These are phyloP conservation scores for Fundulus diaphanus DNA, from an alignment of 2,797 vertebrate species.

Conservation along the genomic window DNA sequence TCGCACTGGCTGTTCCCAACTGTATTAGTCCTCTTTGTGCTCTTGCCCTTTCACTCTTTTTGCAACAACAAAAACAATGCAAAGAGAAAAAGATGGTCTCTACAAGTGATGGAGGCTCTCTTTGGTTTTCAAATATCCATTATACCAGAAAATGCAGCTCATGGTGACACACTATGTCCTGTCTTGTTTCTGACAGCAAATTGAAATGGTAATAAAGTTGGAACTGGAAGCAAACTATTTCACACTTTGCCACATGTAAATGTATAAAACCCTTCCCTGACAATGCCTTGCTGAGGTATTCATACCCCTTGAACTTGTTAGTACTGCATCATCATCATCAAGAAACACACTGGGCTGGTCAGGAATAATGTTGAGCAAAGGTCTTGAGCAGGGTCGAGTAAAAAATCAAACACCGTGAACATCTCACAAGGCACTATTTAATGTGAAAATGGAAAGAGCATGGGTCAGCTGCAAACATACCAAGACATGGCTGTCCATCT, in stretches of 20 bases:
- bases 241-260: constrained; percentile 9
- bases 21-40: constrained; percentile 40
- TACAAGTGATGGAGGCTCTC: constrained; percentile 33
- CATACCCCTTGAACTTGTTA: too few relatives aligned
- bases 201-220: constrained; percentile 24
- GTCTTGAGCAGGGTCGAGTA: too few relatives aligned
- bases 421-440: not conserved
- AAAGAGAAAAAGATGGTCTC: constrained; percentile 33
- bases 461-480: not conserved
- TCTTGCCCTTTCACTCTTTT: constrained; percentile 29
- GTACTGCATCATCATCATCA: too few relatives aligned
- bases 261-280: too few relatives aligned
- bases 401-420: not conserved
- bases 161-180: constrained; percentile 36
- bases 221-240: constrained; percentile 14
- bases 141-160: constrained; percentile 35
- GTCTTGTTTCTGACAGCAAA: constrained; percentile 20
- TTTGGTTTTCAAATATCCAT: constrained; percentile 36
- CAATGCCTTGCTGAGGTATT: too few relatives aligned
- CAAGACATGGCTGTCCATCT: not conserved
- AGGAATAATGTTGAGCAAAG: too few relatives aligned
- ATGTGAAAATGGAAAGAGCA: not conserved
- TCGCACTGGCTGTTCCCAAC: constrained; percentile 26
- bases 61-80: constrained; percentile 31
- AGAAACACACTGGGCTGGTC: too few relatives aligned